Conservation (phyloP, 2,113 vertebrate species). For the Heterochromis multidens region DNA sequence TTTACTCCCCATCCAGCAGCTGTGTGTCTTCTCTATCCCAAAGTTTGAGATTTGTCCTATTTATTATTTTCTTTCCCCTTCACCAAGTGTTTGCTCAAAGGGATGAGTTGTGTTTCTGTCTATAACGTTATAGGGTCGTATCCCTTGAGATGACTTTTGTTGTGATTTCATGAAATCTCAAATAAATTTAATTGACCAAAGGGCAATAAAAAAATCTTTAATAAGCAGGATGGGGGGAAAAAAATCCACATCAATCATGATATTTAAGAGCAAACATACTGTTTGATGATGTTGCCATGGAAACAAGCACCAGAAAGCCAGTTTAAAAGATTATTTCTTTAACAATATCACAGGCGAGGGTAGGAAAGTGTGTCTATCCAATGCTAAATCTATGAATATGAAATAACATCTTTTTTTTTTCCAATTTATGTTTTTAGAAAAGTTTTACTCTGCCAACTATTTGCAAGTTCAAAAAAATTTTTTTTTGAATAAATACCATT, state of each 20-base stretch:
- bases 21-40: not conserved
- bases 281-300: not conserved
- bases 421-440: slow-evolving; percentile 1
- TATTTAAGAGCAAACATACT: not conserved
- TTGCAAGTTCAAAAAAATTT: not conserved
- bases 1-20: not conserved
- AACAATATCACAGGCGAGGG: not conserved
- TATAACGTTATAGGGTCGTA: not conserved
- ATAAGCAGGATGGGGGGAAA: not conserved
- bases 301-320: not conserved
- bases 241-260: not conserved
- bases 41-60: not conserved
- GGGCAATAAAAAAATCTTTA: not conserved
- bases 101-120: not conserved
- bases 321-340: not conserved
- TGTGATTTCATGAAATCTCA: not conserved
- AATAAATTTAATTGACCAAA: not conserved
- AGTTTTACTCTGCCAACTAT: not conserved
- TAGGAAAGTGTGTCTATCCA: not conserved
- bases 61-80: not conserved
- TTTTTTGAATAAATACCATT: not conserved
- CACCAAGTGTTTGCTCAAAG: fast-evolving
- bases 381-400: not conserved
- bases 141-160: not conserved
- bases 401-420: not conserved